Percentiles rank a stretch among this genome's conserved stretches.
Conservation (phyloP, 64 coral and sea anemone genomes). For the Astreopora myriophthalma region DNA sequence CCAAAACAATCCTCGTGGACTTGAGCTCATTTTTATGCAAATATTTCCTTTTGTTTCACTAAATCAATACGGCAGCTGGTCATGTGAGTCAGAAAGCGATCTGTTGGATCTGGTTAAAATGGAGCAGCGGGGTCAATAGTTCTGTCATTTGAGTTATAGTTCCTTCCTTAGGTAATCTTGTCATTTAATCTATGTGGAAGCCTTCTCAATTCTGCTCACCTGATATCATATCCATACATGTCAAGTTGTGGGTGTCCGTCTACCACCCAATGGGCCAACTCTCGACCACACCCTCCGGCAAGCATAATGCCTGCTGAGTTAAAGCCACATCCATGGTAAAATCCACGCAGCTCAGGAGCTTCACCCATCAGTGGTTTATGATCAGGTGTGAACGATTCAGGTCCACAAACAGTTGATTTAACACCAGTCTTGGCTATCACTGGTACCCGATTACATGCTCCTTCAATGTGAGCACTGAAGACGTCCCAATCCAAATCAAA, state of each 20-base stretch:
- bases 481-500: slow-evolving; percentile 99
- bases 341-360: slow-evolving; percentile 87
- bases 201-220: slow-evolving; percentile 10
- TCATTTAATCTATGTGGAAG: too few species aligned
- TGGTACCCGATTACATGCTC: slow-evolving; percentile 90
- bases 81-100: too few species aligned
- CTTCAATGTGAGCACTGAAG: slow-evolving; percentile 96
- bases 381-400: slow-evolving; percentile 97
- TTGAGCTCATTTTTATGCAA: too few species aligned
- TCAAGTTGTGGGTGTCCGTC: slow-evolving; percentile 85
- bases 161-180: too few species aligned
- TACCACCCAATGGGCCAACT: slow-evolving; percentile 92
- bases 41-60: too few species aligned
- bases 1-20: too few species aligned
- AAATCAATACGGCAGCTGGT: too few species aligned
- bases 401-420: slow-evolving; percentile 97
- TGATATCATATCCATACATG: slow-evolving; percentile 94
- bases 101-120: too few species aligned
- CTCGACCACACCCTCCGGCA: slow-evolving; percentile 92
- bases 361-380: slow-evolving; percentile 97
- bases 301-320: slow-evolving; percentile 98
- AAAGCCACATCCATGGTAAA: slow-evolving; percentile 97
- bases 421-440: slow-evolving; percentile 92
- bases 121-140: too few species aligned
- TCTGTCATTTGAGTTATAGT: too few species aligned